Conservation (phyloP, 2,888 invertebrate species). For the Rhogogaster chlorosoma region DNA sequence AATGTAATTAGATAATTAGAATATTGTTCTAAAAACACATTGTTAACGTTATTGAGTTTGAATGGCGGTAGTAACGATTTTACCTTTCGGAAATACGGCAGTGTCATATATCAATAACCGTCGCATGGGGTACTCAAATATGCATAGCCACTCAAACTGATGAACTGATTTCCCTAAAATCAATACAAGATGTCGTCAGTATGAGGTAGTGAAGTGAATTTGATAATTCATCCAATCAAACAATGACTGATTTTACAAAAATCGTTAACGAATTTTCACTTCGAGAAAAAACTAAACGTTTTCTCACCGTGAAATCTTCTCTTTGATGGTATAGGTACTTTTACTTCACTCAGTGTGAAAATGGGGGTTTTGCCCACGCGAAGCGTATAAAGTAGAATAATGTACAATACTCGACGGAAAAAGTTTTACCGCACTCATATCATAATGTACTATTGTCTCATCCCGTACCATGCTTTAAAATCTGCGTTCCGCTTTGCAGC, state of each 20-base stretch:
- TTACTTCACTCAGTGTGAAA: no score
- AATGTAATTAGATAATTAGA: constrained; percentile 16
- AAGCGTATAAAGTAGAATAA: no score
- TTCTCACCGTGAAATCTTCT: no score
- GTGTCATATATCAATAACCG: background rate
- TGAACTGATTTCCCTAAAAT: background rate
- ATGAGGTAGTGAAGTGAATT: background rate
- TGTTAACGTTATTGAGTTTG: constrained; percentile 16
- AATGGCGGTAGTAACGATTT: constrained; percentile 13
- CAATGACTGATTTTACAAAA: background rate
- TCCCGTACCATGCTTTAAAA: background rate
- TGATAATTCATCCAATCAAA: background rate
- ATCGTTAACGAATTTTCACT: background rate
- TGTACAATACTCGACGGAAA: no score
- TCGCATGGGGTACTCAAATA: background rate
- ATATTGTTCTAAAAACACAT: constrained; percentile 21
- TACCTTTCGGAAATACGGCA: background rate
- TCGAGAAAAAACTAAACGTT: background rate
- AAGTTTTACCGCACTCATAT: no score
- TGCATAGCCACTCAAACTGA: background rate
- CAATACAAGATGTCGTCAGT: background rate
- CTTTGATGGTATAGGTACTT: no score
- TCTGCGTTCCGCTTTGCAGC: background rate
- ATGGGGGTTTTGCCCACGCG: no score
- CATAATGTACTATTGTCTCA: no score